phyloP scores from a whole-genome alignment of 2,888 invertebrate genomes.

The Linyphia triangularis region DNA sequence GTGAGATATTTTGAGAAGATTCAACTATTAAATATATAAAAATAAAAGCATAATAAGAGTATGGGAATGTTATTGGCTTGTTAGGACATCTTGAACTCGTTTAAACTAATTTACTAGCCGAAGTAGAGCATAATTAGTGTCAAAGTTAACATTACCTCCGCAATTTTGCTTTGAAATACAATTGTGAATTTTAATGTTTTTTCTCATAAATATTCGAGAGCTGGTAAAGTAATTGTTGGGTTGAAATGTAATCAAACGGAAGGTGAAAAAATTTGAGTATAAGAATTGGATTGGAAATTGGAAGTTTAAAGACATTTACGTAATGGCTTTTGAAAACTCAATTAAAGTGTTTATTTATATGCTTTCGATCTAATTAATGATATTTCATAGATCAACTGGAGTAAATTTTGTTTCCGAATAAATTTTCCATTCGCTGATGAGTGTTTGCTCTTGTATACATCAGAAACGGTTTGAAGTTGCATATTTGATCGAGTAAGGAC shows the following conservation, averaged over 20 bases:
- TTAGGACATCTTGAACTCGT: no score
- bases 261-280: background rate
- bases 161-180: no score
- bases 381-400: no score
- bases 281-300: background rate
- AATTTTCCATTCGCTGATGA: no score
- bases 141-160: background rate
- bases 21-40: constrained; percentile 17
- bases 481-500: no score
- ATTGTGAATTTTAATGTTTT: background rate
- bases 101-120: constrained; percentile 6
- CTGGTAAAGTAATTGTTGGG: background rate
- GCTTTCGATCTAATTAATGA: no score
- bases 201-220: background rate
- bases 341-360: background rate
- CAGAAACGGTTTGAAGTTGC: no score
- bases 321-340: background rate
- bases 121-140: background rate
- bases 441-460: no score
- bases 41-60: background rate
- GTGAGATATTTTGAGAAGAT: background rate
- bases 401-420: no score
- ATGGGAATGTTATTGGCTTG: background rate
- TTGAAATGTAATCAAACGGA: background rate
- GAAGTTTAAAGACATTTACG: background rate